A percentile compares a stretch with the other conserved stretches of the same genome.
Evolutionary conservation across 2,797 vertebrate species (phyloP).

Genomic region (Capromys pilorides): DNA sequence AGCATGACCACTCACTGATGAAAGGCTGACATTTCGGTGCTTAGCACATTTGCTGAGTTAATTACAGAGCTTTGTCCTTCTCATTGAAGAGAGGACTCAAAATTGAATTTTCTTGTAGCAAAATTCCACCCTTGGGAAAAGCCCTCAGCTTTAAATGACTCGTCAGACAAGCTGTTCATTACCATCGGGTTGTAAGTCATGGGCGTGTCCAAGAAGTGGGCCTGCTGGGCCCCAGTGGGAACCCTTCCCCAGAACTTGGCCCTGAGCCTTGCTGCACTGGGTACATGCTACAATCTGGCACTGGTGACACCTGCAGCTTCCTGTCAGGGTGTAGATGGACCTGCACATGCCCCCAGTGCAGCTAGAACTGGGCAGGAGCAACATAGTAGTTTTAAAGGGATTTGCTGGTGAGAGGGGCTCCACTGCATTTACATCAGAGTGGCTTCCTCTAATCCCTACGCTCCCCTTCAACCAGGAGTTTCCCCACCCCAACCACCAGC

Average conservation of each 20-base stretch:
- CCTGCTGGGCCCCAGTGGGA: not conserved
- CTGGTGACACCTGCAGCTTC: not conserved
- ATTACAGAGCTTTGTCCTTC: slow-evolving; percentile 13
- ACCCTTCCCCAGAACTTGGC: not conserved
- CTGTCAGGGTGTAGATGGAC: not conserved
- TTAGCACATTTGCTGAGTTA: not conserved
- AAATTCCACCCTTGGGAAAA: slow-evolving; percentile 36
- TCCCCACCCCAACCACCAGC: not conserved
- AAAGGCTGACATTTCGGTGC: not conserved
- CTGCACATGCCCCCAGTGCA: not conserved
- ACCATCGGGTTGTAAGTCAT: not conserved
- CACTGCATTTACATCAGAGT: slow-evolving; percentile 32
- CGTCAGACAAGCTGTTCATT: not conserved
- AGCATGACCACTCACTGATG: not conserved
- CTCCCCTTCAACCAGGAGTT: slow-evolving; percentile 4
- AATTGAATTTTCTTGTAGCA: not conserved
- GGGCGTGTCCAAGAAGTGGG: not conserved
- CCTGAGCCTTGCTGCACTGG: not conserved
- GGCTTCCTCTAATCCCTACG: slow-evolving; percentile 25
- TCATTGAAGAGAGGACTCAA: slow-evolving; percentile 12
- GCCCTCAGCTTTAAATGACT: not conserved
- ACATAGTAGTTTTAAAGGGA: slow-evolving; percentile 24
- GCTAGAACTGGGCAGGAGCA: not conserved
- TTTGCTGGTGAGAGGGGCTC: slow-evolving; percentile 24
- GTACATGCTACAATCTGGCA: not conserved